Evolutionary conservation across 92 coral and sea anemone genomes (phyloP), one percentile per base, ranked within the genome.

Genomic region (Nematostella vectensis): DNA sequence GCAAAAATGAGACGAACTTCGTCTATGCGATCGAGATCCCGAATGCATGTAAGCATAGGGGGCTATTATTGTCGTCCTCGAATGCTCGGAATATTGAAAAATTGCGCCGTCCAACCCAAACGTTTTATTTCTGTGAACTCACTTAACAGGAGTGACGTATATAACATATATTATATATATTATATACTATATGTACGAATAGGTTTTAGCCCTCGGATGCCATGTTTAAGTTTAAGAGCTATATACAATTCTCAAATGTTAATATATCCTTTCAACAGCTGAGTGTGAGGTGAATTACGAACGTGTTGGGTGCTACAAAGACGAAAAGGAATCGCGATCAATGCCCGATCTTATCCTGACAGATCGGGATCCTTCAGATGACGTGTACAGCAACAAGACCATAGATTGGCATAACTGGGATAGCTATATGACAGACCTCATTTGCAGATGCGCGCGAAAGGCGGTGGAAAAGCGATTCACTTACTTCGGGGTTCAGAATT

Each of bases 401-500:
- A 79, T 80, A 22, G 75, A 80, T 30, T 88, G 91, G 96, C 15
- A 27, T 13, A 59, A 78, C 58, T 88, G 80, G 80, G 79, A 82
- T 47, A 30, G 54, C 17, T 82, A 82, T 31, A 58, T 88, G 3
- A 67, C 55, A 25, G 81, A 65, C 29, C 74, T 88, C 26, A 75
- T 77, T 9, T 88, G 96, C 38, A 71, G 91, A 20, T 88, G 96
- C 62, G 91, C 96, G 12, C 68, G 70, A 45, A 84, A 69, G 13
- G 79, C 93, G 3, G 51, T 65, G 75, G 57, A 43, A 10, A 69
- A 69, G 28, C 55, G 69, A 21, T 78, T 52, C 21, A n/a, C 52
- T 0, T 67, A 51, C 61, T 74, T 88, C 67, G 78, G 95, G 38
- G 62, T 89, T 26, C 97, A 89, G 72, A 57, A 39, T 59, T 88